These are phyloP conservation scores for Parasteatoda lunata DNA, from an alignment of 2,888 invertebrate species.

Conservation along the genomic window DNA sequence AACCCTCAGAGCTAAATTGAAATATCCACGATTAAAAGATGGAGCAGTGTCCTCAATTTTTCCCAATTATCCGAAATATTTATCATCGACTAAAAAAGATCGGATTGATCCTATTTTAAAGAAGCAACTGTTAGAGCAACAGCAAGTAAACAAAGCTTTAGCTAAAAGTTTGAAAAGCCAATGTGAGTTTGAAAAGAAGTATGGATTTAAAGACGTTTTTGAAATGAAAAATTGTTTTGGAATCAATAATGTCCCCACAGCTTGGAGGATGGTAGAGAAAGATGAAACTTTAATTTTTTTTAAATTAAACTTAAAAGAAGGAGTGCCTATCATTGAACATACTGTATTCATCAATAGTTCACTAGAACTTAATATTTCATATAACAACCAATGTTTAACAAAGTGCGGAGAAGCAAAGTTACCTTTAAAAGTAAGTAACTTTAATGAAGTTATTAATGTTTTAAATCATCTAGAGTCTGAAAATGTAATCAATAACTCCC, in stretches of 20 bases:
- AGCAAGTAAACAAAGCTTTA: neutral
- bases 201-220: neutral
- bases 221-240: slow-evolving; percentile 11
- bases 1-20: neutral
- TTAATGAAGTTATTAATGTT: slow-evolving; percentile 19
- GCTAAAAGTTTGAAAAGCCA: neutral
- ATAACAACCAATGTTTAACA: neutral
- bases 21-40: slow-evolving; percentile 13
- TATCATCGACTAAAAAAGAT: neutral
- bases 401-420: neutral
- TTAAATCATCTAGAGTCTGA: neutral
- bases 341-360: too few species aligned
- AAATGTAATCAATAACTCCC: too few species aligned
- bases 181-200: neutral
- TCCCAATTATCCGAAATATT: neutral
- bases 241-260: neutral
- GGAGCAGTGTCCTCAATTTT: slow-evolving; percentile 11
- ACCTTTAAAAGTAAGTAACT: slow-evolving; percentile 1
- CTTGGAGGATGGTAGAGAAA: too few species aligned
- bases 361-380: too few species aligned
- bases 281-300: too few species aligned
- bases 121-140: neutral
- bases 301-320: too few species aligned
- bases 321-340: too few species aligned
- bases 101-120: neutral